Conservation (phyloP, 2,797 vertebrate genomes). For the Spinus olivaceus region DNA sequence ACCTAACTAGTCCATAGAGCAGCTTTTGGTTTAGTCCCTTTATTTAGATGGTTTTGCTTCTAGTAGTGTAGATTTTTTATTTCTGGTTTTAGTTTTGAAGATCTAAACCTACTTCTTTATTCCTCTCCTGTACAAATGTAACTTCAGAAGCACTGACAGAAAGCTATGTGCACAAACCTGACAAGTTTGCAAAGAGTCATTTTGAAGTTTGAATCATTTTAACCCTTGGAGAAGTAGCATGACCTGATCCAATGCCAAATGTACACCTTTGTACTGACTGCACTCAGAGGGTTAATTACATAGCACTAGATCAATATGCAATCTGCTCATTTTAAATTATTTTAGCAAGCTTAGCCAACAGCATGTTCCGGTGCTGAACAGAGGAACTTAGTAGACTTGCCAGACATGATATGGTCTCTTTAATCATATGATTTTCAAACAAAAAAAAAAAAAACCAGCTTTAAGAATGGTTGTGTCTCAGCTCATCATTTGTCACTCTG, state of each 20-base stretch:
- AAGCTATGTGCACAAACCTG: background rate
- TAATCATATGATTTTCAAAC: background rate
- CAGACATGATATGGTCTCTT: background rate
- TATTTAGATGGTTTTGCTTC: constrained; percentile 26
- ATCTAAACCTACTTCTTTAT: background rate
- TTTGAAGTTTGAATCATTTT: background rate
- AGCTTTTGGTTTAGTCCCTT: background rate
- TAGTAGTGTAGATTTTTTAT: background rate
- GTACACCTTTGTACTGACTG: background rate
- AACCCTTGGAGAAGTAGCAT: background rate
- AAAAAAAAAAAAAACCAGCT: background rate
- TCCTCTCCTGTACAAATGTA: background rate
- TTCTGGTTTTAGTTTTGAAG: constrained; percentile 12
- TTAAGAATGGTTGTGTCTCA: background rate
- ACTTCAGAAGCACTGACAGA: constrained; percentile 25
- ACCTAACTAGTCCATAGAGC: background rate
- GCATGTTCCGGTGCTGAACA: background rate
- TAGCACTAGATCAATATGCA: background rate
- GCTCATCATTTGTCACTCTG: background rate
- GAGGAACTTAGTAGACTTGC: background rate
- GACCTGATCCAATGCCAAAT: background rate
- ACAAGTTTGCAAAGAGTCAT: background rate
- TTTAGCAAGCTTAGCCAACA: background rate
- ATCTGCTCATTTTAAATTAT: background rate
- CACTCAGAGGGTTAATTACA: background rate